A percentile compares a stretch with the other conserved stretches of the same genome.
These are phyloP conservation scores for Xiphorhynchus erythropygius DNA, from an alignment of 2,797 vertebrate species.

Conservation along the genomic window DNA sequence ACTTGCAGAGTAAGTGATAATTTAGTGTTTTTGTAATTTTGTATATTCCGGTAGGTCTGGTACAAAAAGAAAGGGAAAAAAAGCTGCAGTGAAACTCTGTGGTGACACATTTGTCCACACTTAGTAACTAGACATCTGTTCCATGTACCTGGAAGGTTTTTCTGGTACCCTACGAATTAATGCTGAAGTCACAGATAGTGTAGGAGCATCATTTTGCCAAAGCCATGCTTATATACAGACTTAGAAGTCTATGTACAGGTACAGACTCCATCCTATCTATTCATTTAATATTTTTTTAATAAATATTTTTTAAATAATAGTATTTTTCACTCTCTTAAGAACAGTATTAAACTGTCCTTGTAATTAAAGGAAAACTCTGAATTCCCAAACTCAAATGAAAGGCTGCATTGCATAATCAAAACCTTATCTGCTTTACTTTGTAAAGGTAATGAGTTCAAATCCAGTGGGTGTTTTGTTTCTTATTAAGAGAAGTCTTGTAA, in stretches of 20 bases:
- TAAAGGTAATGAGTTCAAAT: slow-evolving; percentile 49
- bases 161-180: neutral
- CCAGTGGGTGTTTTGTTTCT: neutral
- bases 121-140: neutral
- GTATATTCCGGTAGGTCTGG: neutral
- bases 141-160: neutral
- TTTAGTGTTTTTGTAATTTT: neutral
- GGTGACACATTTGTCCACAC: neutral
- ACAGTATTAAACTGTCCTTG: neutral
- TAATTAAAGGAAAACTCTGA: slow-evolving; percentile 9
- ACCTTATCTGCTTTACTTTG: slow-evolving; percentile 34
- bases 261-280: neutral
- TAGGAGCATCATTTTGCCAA: neutral
- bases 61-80: neutral
- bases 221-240: neutral
- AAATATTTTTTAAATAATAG: neutral
- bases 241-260: neutral
- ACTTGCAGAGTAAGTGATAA: neutral
- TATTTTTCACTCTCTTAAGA: neutral
- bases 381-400: slow-evolving; percentile 9
- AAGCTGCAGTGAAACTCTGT: neutral
- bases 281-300: accelerated
- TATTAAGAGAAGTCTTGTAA: slow-evolving; percentile 19
- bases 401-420: neutral
- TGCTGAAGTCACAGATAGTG: neutral